Evolutionary conservation across 2,797 vertebrate genomes (phyloP), one percentile per base, ranked within the genome.

Genomic region (Enoplosus armatus): DNA sequence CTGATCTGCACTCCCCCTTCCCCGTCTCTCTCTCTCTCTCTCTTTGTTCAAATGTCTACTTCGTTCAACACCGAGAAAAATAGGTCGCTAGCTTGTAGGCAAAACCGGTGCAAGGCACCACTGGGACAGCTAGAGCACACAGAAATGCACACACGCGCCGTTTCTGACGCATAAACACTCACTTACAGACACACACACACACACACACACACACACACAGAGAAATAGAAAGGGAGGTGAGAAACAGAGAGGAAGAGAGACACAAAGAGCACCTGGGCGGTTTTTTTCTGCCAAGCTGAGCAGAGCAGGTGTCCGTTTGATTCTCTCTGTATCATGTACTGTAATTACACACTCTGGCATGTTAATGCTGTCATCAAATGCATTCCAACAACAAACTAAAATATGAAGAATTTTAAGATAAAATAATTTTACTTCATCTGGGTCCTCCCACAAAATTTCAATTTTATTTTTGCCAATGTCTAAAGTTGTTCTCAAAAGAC

Each of bases 31-130:
- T 70, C 39, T 53, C 47, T 58, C 43, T 77, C 66, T 59, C 50
- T 77, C 80, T 83, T 75, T 86, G 82, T 91, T 87, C 79, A 80
- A 75, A 82, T 51, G 83, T 90, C 84, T 77, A 72, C 83, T 92
- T 90, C 85, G 54, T 84, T 90, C 88, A 90, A 58, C 29, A 62
- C 53, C 8, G 64, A 41, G 71, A 75, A 94, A 95, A 95, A 93
- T 94, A 93, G 95, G 94, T 95, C 91, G 90, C 83, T 85, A 74
- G 89, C 92, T 92, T 75, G 77, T 90, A 82, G 90, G 90, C 86
- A 88, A 86, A 87, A 84, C 79, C 61, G 53, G 85, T 90, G 87
- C 48, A 29, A 63, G 80, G 80, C 75, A 84, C 73, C 84, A 72
- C 72, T 79, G 86, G 88, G 88, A 89, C 43, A 79, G 80, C 74